Evolutionary conservation across 2,797 vertebrate genomes (phyloP).

Genomic region (Propithecus perrieri): DNA sequence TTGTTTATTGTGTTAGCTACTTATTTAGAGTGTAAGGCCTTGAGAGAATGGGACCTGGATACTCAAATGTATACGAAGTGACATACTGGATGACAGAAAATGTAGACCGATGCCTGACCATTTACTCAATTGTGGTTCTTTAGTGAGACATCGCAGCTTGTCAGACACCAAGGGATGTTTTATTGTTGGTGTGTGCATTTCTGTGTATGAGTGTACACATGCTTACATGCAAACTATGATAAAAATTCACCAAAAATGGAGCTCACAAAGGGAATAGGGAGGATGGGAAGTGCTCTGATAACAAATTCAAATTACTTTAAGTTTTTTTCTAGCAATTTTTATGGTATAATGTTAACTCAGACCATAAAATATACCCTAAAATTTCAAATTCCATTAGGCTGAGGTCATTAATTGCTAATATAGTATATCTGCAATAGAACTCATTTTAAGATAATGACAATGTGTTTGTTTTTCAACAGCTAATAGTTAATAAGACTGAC

Average conservation of each 20-base stretch:
- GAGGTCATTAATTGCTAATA: background rate
- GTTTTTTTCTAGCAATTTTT: background rate
- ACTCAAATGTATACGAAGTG: background rate
- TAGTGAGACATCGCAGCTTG: background rate
- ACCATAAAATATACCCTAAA: background rate
- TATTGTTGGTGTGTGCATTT: background rate
- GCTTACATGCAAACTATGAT: background rate
- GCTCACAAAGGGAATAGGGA: background rate
- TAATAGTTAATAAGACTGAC: background rate
- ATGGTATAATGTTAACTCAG: background rate
- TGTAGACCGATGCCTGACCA: background rate
- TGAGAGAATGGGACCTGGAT: background rate
- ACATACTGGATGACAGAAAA: background rate
- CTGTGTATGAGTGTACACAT: rapidly evolving
- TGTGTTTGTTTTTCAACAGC: background rate
- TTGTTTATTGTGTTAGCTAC: background rate
- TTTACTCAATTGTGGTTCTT: background rate
- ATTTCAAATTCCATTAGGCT: background rate
- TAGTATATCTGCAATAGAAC: background rate
- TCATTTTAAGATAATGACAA: background rate
- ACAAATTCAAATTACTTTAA: background rate
- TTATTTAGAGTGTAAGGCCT: background rate
- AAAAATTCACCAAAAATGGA: background rate
- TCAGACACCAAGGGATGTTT: background rate
- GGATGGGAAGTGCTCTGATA: background rate